Evolutionary conservation across 2,797 vertebrate species (phyloP).

Genomic region (Gastrophryne carolinensis): DNA sequence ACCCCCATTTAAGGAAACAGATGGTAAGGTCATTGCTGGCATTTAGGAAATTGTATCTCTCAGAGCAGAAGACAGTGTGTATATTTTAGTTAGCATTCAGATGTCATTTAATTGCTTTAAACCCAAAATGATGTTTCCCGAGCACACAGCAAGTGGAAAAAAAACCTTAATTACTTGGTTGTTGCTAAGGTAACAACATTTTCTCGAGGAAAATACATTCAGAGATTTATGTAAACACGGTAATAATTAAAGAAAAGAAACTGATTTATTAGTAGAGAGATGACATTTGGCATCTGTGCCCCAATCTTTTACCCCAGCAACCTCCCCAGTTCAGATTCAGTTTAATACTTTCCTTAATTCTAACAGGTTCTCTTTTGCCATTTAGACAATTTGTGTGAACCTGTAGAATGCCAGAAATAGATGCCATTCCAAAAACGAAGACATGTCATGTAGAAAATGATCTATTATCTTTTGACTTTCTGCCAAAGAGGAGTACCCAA

Average conservation of each 20-base stretch:
- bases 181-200: slow-evolving; percentile 53
- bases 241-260: slow-evolving; percentile 49
- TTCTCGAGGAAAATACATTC: slow-evolving; percentile 51
- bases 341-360: too few species aligned
- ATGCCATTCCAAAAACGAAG: too few species aligned
- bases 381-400: too few species aligned
- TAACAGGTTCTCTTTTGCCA: too few species aligned
- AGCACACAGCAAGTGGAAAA: slow-evolving; percentile 39
- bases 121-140: slow-evolving; percentile 51
- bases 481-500: too few species aligned
- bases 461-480: too few species aligned
- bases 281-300: slow-evolving; percentile 47
- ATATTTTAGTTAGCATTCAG: slow-evolving; percentile 50
- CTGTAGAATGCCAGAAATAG: too few species aligned
- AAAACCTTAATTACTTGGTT: slow-evolving; percentile 50
- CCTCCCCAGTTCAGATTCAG: too few species aligned
- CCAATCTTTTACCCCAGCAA: too few species aligned
- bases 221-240: slow-evolving; percentile 50
- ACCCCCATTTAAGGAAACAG: slow-evolving; percentile 49
- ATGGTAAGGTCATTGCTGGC: slow-evolving; percentile 53
- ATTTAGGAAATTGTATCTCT: slow-evolving; percentile 52
- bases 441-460: too few species aligned
- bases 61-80: slow-evolving; percentile 49
- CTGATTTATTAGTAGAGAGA: slow-evolving; percentile 47
- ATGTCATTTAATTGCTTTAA: slow-evolving; percentile 53